Base-by-base conservation (phyloP, 2,113 vertebrate genomes). In the Montifringilla adamsi region DNA sequence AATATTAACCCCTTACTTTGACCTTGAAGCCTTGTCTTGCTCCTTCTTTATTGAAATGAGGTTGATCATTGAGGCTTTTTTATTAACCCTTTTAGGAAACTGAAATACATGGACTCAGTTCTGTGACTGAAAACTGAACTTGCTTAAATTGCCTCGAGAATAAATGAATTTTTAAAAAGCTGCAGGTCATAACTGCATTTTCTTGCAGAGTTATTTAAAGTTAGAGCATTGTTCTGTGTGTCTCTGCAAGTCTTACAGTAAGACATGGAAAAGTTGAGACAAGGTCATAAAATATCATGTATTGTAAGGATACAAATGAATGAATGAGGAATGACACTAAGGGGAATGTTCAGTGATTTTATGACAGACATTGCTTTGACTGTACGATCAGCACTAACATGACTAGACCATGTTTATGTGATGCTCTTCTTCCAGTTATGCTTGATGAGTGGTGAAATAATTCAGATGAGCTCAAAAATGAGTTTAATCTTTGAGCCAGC, bases 361-460 rank as follows among this genome's bases (percentile, higher is more conserved):
- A 53, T 87, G 90, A 59, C 72, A 87, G 43, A 19, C 77, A 43
- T 82, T 95, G 26, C 58, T 84, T 92, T 73, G 35, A 56, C 43
- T 81, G 53, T 27, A 27, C 30, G 7, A 52, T 84, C 43, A 81
- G 27, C 46, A 53, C 28, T 94, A 89, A 69, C 67, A 27, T 49
- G 67, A 81, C 31, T 60, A 72, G 23, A 68, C 60, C 46, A 20
- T 69, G 46, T 77, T 87, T 87, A 56, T 18, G 2, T 85, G 74
- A 59, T 95, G 49, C 33, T 89, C 63, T 77, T 74, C 76, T 97
- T 97, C 53, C 79, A 99, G 99, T 97, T 99, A 17, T 99, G 99
- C 94, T 96, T 99, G 69, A 99, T 99, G 99, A 99, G 99, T 81
- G 99, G 99, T 30, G 99, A 99, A 97, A 99, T 99, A 92, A 99